Conservation (phyloP, 1,140 invertebrate species). For the Bombus picipes region DNA sequence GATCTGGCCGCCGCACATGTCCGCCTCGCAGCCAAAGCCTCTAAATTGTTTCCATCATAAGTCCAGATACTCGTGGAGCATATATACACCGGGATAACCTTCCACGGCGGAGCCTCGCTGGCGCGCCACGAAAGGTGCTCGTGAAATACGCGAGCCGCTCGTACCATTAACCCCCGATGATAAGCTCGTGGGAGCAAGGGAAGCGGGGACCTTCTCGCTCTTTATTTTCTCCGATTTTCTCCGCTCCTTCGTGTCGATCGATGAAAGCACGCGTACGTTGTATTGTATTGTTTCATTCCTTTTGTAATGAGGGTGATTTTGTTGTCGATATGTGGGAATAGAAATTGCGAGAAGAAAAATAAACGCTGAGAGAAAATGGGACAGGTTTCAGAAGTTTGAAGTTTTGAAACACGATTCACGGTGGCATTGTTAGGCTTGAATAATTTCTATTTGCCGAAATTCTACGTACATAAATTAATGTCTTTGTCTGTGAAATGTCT, state of each 20-base stretch:
- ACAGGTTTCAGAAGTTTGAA: not conserved
- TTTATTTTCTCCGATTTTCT: slow-evolving; percentile 12
- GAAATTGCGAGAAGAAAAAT: not conserved
- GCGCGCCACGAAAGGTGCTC: slow-evolving; percentile 53
- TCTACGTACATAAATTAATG: too few relatives aligned
- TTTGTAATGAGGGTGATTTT: not conserved
- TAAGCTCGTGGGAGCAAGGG: slow-evolving; percentile 51
- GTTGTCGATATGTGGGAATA: not conserved
- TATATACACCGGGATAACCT: slow-evolving; percentile 81
- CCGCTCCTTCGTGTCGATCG: not conserved
- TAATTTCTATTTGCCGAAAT: too few relatives aligned
- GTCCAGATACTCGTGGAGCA: slow-evolving; percentile 81
- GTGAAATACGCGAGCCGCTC: slow-evolving; percentile 72
- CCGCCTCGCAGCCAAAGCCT: slow-evolving; percentile 76
- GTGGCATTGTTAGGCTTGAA: too few relatives aligned
- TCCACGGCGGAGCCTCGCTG: slow-evolving; percentile 49
- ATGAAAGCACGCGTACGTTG: not conserved
- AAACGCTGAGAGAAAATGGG: too few relatives aligned
- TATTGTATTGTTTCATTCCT: not conserved
- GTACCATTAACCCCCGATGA: slow-evolving; percentile 76
- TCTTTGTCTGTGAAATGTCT: too few relatives aligned
- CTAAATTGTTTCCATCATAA: slow-evolving; percentile 83
- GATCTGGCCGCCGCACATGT: slow-evolving; percentile 65
- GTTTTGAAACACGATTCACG: too few relatives aligned
- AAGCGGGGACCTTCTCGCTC: not conserved